These are phyloP conservation scores for Plusia festucae DNA, from an alignment of 2,888 invertebrate species.

Conservation along the genomic window DNA sequence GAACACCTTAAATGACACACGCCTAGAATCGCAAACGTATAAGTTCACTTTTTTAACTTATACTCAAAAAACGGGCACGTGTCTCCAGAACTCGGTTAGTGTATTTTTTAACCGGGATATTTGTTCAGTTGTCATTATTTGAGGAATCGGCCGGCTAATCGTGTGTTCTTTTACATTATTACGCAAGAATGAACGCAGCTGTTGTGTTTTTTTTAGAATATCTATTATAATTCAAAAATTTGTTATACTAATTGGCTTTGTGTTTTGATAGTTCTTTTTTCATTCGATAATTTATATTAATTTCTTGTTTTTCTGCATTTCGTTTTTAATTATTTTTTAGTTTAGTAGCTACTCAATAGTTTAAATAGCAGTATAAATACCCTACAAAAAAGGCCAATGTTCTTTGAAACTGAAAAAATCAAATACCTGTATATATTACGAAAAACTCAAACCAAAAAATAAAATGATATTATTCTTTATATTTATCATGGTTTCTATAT, in stretches of 20 bases:
- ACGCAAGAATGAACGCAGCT: slow-evolving; percentile 76
- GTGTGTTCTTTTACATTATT: slow-evolving; percentile 67
- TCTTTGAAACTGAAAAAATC: background rate
- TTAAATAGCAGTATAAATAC: too few species aligned
- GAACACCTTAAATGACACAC: background rate
- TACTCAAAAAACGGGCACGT: slow-evolving; percentile 54
- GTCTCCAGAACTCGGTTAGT: slow-evolving; percentile 55
- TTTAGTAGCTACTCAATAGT: too few species aligned
- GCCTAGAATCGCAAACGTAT: background rate
- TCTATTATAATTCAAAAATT: slow-evolving; percentile 53
- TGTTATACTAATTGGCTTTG: slow-evolving; percentile 70
- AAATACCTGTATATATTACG: too few species aligned
- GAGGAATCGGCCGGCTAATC: slow-evolving; percentile 70
- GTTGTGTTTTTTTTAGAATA: slow-evolving; percentile 67
- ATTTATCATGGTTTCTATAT: too few species aligned
- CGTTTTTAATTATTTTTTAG: too few species aligned
- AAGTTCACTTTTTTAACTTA: background rate
- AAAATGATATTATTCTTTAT: too few species aligned
- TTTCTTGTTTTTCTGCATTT: too few species aligned
- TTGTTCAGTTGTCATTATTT: slow-evolving; percentile 80
- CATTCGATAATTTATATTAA: slow-evolving; percentile 29
- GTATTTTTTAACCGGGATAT: slow-evolving; percentile 67
- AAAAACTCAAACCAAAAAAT: too few species aligned
- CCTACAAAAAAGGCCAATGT: too few species aligned
- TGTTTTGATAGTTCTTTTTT: slow-evolving; percentile 55